A percentile compares a stretch with the other conserved stretches of the same genome.
These are phyloP conservation scores for Delia radicum DNA, from an alignment of 1,140 invertebrate genomes.

Conservation along the genomic window DNA sequence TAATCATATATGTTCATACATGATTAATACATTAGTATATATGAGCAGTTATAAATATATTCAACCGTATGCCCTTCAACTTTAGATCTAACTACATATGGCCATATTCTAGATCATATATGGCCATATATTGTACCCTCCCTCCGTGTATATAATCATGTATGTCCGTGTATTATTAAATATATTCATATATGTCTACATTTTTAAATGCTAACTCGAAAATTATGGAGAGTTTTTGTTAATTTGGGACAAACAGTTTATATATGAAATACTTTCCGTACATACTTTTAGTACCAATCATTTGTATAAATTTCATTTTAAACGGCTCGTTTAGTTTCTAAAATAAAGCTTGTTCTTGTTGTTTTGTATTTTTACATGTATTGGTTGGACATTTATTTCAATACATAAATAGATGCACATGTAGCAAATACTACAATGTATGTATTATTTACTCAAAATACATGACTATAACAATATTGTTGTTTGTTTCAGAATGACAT, in stretches of 20 bases:
- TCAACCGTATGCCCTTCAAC: no score
- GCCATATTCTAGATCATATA: no score
- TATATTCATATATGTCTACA: no score
- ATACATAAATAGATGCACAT: neutral
- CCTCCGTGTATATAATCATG: neutral
- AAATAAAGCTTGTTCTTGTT: slow-evolving; percentile 9
- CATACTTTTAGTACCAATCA: neutral
- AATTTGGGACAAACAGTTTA: no score
- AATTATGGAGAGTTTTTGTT: no score
- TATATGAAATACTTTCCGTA: no score
- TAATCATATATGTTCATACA: no score
- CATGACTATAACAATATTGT: neutral
- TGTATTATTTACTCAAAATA: neutral
- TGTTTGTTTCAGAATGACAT: slow-evolving; percentile 14
- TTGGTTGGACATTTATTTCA: neutral
- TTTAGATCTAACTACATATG: no score
- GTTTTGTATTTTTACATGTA: neutral
- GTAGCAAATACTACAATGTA: neutral
- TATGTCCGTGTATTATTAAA: no score
- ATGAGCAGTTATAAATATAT: no score
- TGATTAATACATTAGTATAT: no score
- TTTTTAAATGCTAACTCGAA: no score
- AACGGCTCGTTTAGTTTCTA: slow-evolving; percentile 14
- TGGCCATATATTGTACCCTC: neutral
- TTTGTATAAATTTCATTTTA: slow-evolving; percentile 22